phyloP scores from a whole-genome alignment of 1,140 invertebrate genomes.

The Andrena cerasifolii region DNA sequence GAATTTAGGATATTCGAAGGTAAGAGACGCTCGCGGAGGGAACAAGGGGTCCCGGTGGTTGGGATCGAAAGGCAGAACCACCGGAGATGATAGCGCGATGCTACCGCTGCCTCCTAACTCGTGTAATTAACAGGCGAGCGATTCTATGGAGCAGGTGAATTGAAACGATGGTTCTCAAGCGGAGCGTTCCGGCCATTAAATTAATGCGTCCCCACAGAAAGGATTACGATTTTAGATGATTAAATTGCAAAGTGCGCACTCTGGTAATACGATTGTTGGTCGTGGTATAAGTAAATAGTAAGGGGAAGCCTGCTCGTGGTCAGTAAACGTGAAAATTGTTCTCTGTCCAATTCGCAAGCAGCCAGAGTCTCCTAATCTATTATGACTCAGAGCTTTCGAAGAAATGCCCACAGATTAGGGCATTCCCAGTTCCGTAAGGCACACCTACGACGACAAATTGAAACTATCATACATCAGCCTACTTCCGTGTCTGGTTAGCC shows the following conservation, averaged over 20 bases:
- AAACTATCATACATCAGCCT: conserved; percentile 15
- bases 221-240: too few species aligned
- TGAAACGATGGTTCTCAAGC: conserved; percentile 53
- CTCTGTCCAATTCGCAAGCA: too few species aligned
- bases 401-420: background rate
- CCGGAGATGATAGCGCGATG: conserved; percentile 58
- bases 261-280: background rate
- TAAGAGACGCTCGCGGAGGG: conserved; percentile 19
- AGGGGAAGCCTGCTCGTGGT: too few species aligned
- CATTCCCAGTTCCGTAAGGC: background rate
- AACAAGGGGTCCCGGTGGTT: background rate
- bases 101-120: conserved; percentile 28
- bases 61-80: conserved; percentile 54
- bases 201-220: background rate
- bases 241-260: too few species aligned
- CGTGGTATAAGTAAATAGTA: too few species aligned
- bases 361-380: too few species aligned
- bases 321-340: too few species aligned
- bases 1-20: conserved; percentile 57
- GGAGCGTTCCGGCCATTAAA: too few species aligned
- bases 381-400: background rate
- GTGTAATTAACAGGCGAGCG: conserved; percentile 69
- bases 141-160: conserved; percentile 62
- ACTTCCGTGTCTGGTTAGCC: conserved; percentile 74
- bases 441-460: background rate